These are phyloP conservation scores for Polypedilum pembai DNA, from an alignment of 1,140 invertebrate genomes.

Conservation along the genomic window DNA sequence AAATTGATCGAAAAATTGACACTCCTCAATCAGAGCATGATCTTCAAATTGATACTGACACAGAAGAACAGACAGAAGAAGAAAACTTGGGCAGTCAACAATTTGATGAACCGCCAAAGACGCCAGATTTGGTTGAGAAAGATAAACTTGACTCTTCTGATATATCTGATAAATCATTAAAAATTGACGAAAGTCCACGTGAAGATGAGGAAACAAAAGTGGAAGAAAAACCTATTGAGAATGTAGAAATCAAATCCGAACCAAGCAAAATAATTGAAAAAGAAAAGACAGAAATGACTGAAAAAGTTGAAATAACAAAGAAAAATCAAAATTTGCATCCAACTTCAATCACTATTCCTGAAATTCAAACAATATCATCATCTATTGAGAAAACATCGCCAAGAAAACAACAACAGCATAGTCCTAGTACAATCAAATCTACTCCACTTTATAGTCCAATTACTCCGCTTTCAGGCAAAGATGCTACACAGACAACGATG, in stretches of 20 bases:
- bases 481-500: not conserved
- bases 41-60: constrained; percentile 79
- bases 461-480: not conserved
- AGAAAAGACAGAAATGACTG: not conserved
- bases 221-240: not conserved
- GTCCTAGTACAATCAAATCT: not conserved
- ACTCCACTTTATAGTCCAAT: not conserved
- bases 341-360: not conserved
- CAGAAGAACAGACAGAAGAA: constrained; percentile 61
- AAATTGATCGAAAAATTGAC: constrained; percentile 70
- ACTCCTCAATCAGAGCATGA: constrained; percentile 77
- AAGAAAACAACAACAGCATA: not conserved
- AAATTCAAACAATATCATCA: not conserved
- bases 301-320: not conserved
- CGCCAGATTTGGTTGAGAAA: constrained; percentile 40
- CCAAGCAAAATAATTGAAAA: not conserved
- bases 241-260: not conserved
- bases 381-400: not conserved
- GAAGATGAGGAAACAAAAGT: constrained; percentile 30
- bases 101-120: constrained; percentile 46
- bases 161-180: constrained; percentile 26
- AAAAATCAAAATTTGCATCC: not conserved
- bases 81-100: constrained; percentile 39
- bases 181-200: constrained; percentile 34
- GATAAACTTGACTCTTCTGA: not conserved